Percentiles rank a stretch among this genome's conserved stretches.
phyloP scores from a whole-genome alignment of 2,888 invertebrate genomes.

The Dryocosmus kuriphilus region DNA sequence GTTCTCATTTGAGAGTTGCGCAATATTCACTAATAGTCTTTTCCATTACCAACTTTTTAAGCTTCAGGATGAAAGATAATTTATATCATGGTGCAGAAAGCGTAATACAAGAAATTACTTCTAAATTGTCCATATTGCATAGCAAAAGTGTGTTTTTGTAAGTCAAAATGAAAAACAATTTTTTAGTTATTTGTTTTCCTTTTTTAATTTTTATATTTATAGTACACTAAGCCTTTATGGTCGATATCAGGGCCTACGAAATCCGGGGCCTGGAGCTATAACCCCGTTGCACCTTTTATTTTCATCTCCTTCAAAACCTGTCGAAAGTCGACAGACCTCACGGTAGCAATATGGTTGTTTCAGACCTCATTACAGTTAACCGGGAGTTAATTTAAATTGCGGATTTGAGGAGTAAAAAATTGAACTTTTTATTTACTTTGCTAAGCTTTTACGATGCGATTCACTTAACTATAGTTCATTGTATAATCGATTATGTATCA shows the following conservation, averaged over 20 bases:
- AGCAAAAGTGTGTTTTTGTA: too few species aligned
- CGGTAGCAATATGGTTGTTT: slow-evolving; percentile 12
- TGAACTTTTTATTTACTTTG: neutral
- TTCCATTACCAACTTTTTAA: too few species aligned
- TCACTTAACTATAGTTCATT: neutral
- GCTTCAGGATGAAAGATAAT: too few species aligned
- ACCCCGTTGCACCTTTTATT: neutral
- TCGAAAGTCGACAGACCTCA: slow-evolving; percentile 16
- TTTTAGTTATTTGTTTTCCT: too few species aligned
- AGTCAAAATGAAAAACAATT: too few species aligned
- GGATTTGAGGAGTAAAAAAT: neutral
- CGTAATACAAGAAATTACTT: too few species aligned
- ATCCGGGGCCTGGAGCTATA: slow-evolving; percentile 14
- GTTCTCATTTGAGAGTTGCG: too few species aligned
- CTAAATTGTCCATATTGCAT: too few species aligned
- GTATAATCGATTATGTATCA: neutral
- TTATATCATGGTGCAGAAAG: too few species aligned
- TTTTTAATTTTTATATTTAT: neutral
- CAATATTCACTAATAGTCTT: too few species aligned
- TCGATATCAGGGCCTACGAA: slow-evolving; percentile 16
- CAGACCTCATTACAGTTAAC: slow-evolving; percentile 13
- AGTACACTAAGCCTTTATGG: neutral
- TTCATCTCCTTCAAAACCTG: neutral
- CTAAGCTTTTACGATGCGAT: neutral
- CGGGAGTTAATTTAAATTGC: neutral